phyloP scores from a whole-genome alignment of 2,113 vertebrate species.

The Ariopsis seemanni region DNA sequence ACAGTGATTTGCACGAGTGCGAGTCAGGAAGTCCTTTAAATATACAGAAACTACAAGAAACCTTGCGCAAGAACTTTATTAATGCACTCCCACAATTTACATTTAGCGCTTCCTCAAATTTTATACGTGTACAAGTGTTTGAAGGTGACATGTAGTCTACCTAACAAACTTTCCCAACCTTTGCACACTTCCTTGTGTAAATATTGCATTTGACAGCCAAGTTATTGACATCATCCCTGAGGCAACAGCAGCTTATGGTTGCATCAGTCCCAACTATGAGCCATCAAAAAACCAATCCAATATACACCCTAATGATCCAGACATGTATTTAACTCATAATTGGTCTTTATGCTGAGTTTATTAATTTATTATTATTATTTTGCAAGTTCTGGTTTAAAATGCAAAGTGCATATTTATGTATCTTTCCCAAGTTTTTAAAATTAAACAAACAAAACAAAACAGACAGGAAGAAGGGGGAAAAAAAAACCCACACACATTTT shows the following conservation, averaged over 20 bases:
- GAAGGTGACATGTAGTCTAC: background rate
- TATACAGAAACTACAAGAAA: background rate
- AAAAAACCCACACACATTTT: background rate
- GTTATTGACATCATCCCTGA: constrained; percentile 12
- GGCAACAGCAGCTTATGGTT: background rate
- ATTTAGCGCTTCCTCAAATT: background rate
- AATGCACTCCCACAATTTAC: background rate
- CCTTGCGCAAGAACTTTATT: too few relatives aligned
- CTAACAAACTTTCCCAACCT: background rate
- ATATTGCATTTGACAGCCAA: constrained; percentile 4
- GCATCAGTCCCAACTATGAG: background rate
- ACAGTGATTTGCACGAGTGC: background rate
- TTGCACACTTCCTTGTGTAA: background rate
- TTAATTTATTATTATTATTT: too few relatives aligned
- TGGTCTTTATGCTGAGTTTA: background rate
- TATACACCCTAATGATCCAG: background rate
- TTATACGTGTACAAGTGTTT: background rate
- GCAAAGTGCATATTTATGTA: background rate
- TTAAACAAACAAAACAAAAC: background rate
- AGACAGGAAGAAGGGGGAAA: too few relatives aligned
- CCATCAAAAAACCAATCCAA: background rate
- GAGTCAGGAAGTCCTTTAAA: background rate
- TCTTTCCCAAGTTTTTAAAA: background rate
- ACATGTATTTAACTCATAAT: background rate
- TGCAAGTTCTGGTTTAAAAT: background rate